Evolutionary conservation across 2,113 vertebrate genomes (phyloP).

Genomic region (Capreolus pygargus): DNA sequence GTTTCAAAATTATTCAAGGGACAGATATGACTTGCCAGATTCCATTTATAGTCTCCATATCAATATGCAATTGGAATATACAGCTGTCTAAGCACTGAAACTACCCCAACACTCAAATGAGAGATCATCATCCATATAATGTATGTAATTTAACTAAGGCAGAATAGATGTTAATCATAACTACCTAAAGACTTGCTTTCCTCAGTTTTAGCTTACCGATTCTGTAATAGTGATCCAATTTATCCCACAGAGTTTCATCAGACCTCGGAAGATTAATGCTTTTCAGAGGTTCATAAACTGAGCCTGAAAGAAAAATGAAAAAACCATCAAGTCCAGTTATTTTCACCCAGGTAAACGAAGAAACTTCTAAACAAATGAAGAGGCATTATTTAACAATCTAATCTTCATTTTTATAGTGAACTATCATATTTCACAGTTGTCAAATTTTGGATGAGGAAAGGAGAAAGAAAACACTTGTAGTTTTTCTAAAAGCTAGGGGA

Average conservation of each 20-base stretch:
- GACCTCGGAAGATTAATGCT: constrained; percentile 86
- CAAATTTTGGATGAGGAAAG: neutral
- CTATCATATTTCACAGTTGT: neutral
- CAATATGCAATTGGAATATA: neutral
- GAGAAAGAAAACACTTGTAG: neutral
- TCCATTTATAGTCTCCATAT: neutral
- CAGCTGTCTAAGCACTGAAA: neutral
- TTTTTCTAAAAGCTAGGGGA: neutral
- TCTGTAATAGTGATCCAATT: constrained; percentile 92
- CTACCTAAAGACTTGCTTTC: neutral
- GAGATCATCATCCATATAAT: neutral
- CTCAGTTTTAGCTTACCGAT: constrained; percentile 85
- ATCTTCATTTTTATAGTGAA: neutral
- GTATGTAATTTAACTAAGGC: too few relatives aligned
- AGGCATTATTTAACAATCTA: neutral
- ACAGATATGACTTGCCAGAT: neutral
- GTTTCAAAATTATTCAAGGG: neutral
- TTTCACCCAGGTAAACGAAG: neutral
- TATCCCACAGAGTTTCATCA: constrained; percentile 93
- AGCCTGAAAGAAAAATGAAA: constrained; percentile 83
- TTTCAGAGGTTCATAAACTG: constrained; percentile 97
- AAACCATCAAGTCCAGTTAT: constrained; percentile 26
- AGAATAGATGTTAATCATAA: neutral
- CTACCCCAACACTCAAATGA: neutral
- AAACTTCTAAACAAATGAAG: constrained; percentile 8